Conservation (phyloP, 1,140 invertebrate genomes). For the Drosophila melanica region DNA sequence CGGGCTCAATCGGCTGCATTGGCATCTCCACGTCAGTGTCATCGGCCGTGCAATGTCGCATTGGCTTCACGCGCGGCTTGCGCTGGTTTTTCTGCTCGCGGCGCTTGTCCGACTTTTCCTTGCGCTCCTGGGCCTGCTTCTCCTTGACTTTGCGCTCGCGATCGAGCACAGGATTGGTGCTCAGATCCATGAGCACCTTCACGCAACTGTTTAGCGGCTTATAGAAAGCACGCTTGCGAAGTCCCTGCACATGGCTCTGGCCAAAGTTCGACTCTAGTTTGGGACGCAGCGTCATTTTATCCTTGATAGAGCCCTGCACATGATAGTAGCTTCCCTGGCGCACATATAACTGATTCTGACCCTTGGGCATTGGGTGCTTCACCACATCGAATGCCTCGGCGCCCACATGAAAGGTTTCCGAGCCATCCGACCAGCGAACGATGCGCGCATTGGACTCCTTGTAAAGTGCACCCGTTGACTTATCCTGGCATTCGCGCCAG, state of each 20-base stretch:
- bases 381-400: constrained; percentile 56
- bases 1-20: neutral
- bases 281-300: constrained; percentile 54
- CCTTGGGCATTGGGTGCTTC: constrained; percentile 8
- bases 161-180: constrained; percentile 33
- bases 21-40: constrained; percentile 32
- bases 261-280: constrained; percentile 52
- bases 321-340: constrained; percentile 35
- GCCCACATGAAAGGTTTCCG: constrained; percentile 59
- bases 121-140: constrained; percentile 22
- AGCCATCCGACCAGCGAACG: constrained; percentile 57
- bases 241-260: constrained; percentile 42
- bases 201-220: constrained; percentile 34
- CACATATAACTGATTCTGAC: constrained; percentile 37
- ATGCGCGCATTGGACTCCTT: constrained; percentile 56
- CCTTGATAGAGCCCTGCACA: constrained; percentile 27
- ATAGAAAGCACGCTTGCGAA: constrained; percentile 32
- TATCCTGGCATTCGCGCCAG: constrained; percentile 38
- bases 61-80: constrained; percentile 21
- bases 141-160: constrained; percentile 34
- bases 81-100: constrained; percentile 36
- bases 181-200: constrained; percentile 39
- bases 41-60: constrained; percentile 41
- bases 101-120: constrained; percentile 20
- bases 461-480: neutral